These are phyloP conservation scores for Xestia sexstrigata DNA, from an alignment of 2,888 invertebrate species.

Conservation along the genomic window DNA sequence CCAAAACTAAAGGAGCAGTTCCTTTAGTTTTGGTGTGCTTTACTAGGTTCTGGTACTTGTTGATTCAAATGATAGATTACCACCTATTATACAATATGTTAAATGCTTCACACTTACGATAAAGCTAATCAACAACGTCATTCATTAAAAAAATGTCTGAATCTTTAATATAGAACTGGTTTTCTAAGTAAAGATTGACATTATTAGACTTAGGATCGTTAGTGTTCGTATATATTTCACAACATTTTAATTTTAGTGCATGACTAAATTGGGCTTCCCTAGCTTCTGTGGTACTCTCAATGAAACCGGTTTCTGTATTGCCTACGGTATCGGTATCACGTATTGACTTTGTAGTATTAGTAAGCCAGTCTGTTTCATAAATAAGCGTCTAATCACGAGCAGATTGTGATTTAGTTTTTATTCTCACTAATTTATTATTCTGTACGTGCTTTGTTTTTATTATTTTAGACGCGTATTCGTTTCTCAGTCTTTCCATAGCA, in stretches of 20 bases:
- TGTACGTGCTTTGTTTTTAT: neutral
- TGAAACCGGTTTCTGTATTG: constrained; percentile 58
- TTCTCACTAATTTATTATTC: neutral
- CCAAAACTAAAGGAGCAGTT: neutral
- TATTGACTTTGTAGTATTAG: constrained; percentile 28
- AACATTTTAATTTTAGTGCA: constrained; percentile 54
- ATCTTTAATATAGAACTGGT: constrained; percentile 40
- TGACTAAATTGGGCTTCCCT: constrained; percentile 67
- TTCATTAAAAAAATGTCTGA: constrained; percentile 1
- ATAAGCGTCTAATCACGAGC: neutral
- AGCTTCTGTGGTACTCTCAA: constrained; percentile 67
- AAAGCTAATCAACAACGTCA: constrained; percentile 6
- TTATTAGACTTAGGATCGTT: constrained; percentile 35
- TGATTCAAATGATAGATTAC: neutral
- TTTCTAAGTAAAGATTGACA: constrained; percentile 47
- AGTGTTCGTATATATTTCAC: constrained; percentile 48
- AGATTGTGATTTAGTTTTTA: neutral
- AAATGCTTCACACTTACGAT: neutral
- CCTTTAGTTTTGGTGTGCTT: too few species aligned
- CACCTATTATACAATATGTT: too few species aligned
- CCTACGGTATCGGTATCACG: constrained; percentile 20
- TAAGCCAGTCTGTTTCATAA: constrained; percentile 1
- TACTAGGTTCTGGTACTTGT: neutral
- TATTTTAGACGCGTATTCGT: neutral
- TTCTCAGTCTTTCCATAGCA: neutral